Conservation (phyloP, 1,140 invertebrate genomes). For the Coenobita brevimanus region DNA sequence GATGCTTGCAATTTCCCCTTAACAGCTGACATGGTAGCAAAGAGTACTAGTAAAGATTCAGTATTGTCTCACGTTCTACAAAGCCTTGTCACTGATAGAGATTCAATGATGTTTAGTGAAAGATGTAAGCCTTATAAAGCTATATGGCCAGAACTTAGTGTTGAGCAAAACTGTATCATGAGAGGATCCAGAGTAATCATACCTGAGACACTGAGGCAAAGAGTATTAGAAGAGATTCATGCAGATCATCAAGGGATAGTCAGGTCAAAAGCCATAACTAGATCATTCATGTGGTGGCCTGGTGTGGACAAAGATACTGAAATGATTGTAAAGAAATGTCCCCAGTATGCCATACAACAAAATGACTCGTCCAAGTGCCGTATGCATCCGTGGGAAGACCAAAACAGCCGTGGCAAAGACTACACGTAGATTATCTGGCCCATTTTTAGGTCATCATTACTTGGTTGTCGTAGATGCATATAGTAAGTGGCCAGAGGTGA, state of each 20-base stretch:
- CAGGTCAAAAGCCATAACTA: constrained; percentile 4
- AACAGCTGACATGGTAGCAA: too few relatives aligned
- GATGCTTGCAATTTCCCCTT: too few relatives aligned
- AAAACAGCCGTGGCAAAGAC: background rate
- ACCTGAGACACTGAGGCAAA: background rate
- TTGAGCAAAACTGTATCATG: constrained; percentile 15
- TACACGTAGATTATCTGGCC: constrained; percentile 31
- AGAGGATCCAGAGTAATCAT: constrained; percentile 4
- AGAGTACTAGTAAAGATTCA: too few relatives aligned
- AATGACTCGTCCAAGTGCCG: background rate
- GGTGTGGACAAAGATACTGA: background rate
- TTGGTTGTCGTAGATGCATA: constrained; percentile 27
- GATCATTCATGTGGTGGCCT: background rate
- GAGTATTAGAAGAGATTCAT: background rate
- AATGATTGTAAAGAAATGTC: background rate
- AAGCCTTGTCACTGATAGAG: too few relatives aligned
- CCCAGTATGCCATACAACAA: constrained; percentile 8
- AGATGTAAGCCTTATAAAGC: constrained; percentile 11
- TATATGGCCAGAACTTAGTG: background rate
- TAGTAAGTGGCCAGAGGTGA: too few relatives aligned
- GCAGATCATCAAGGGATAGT: constrained; percentile 2
- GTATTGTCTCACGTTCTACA: too few relatives aligned
- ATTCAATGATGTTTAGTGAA: too few relatives aligned
- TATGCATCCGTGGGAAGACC: constrained; percentile 27
- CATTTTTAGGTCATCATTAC: background rate